Evolutionary conservation across 2,113 vertebrate genomes (phyloP), one percentile per base, ranked within the genome.

Genomic region (Callipepla californica): DNA sequence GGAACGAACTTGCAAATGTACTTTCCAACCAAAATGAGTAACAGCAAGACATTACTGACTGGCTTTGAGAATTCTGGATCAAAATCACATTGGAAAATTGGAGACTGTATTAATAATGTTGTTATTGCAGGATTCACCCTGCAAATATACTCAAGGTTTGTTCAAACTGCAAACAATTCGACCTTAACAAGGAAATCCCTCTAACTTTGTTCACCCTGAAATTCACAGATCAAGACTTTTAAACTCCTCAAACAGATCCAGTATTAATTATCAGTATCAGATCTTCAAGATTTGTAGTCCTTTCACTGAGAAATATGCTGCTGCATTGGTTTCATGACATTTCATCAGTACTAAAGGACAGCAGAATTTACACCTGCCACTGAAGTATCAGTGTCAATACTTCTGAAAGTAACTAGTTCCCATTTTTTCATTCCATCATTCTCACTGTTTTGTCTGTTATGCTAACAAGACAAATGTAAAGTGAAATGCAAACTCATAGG

Each of bases 171-270:
- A 50, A 69, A 70, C 40, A 55, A 42, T 67, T 87, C 59, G 3
- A 50, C 5, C 15, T 40, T 69, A 62, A 48, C 0, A 7, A 65
- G 10, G 11, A 1, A 58, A 77, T 36, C 0, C 59, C n/a, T 59
- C 4, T 13, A 53, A 13, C 3, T 44, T 79, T 80, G 48, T 65
- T 58, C 4, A 4, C 3, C 11, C 1, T 69, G 62, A 38, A 68
- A 63, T 50, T 34, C 26, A 44, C 2, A 77, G 9, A 34, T 83
- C 51, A 63, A 55, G 0, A 30, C 74, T 77, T 92, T 58, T 62
- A 21, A 66, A 55, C 8, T 88, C 9, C 16, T 70, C 59, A 74
- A 30, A 73, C 5, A 36, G 11, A 79, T 16, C 4, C 6, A 80
- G 7, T 85, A 40, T 12, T 40, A 40, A 22, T 20, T 63, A 42